A percentile compares a stretch with the other conserved stretches of the same genome.
Evolutionary conservation across 1,140 invertebrate genomes (phyloP).

Genomic region (Callitettix versicolor): DNA sequence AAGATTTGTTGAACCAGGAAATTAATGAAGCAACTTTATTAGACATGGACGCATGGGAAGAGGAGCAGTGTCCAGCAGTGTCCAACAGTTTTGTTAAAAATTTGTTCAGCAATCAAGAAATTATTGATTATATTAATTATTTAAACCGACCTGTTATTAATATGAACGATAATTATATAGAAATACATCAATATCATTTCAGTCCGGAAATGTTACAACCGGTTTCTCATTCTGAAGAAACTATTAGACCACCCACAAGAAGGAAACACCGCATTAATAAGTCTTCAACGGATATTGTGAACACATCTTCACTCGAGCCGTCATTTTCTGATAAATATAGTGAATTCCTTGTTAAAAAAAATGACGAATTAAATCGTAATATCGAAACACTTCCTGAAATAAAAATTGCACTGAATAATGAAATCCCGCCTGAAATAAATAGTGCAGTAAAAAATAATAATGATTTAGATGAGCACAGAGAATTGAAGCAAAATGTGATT

Average conservation of each 20-base stretch:
- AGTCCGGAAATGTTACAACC: not conserved
- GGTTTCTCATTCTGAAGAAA: not conserved
- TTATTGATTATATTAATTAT: constrained; percentile 6
- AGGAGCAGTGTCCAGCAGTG: not conserved
- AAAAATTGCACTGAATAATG: not conserved
- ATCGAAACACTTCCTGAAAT: constrained; percentile 1
- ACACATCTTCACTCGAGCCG: not conserved
- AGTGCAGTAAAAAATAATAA: not conserved
- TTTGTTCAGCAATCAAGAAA: constrained; percentile 1
- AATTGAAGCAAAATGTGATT: not conserved
- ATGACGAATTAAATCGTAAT: not conserved
- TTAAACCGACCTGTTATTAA: constrained; percentile 7
- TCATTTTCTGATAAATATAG: not conserved
- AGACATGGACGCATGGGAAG: not conserved
- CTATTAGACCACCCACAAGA: not conserved
- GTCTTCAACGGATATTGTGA: constrained; percentile 1
- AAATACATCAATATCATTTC: constrained; percentile 8
- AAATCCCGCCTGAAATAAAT: not conserved
- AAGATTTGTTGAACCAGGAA: not conserved
- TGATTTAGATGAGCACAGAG: not conserved
- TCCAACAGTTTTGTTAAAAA: not conserved
- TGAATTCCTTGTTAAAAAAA: constrained; percentile 12
- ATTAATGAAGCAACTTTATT: not conserved
- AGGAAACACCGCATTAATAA: constrained; percentile 6
- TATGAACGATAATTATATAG: constrained; percentile 15